Conservation (phyloP, 53 echinoderm and acorn worm species). For the Echinarachnius parma region DNA sequence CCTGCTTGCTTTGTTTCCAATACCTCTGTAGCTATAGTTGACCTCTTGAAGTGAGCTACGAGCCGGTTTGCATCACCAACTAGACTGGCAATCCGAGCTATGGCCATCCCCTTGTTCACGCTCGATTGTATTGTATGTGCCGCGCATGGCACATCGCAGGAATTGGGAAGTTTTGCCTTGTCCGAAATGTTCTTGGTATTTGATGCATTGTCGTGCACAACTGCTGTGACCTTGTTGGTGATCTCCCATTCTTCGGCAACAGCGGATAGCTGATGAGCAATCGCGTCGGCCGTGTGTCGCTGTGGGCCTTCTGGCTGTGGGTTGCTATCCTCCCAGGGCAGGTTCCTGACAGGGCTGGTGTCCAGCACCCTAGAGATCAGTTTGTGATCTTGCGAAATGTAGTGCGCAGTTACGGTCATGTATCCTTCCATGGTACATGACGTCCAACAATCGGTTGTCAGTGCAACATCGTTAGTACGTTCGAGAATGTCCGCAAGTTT, state of each 20-base stretch:
- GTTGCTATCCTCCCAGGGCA: neutral
- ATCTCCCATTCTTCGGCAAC: slow-evolving; percentile 41
- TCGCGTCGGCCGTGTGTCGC: slow-evolving; percentile 43
- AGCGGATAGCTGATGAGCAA: slow-evolving; percentile 29
- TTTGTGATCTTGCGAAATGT: no score
- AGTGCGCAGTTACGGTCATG: slow-evolving; percentile 45
- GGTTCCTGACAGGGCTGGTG: slow-evolving; percentile 14
- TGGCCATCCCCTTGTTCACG: slow-evolving; percentile 34
- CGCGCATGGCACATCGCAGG: slow-evolving; percentile 28
- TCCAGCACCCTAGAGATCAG: no score
- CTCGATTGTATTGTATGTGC: slow-evolving; percentile 56
- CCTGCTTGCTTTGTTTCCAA: slow-evolving; percentile 36
- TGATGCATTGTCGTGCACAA: slow-evolving; percentile 59
- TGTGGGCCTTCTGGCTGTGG: slow-evolving; percentile 24
- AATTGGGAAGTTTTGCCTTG: no score
- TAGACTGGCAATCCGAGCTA: neutral
- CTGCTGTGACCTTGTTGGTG: slow-evolving; percentile 23
- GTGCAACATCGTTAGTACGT: slow-evolving; percentile 8
- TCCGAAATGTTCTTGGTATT: slow-evolving; percentile 43
- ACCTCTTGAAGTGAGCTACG: slow-evolving; percentile 40
- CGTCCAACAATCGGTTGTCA: slow-evolving; percentile 48
- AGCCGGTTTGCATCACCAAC: slow-evolving; percentile 20
- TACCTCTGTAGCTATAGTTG: slow-evolving; percentile 33
- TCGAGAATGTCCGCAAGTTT: slow-evolving; percentile 2
- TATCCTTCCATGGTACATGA: slow-evolving; percentile 10